phyloP scores from a whole-genome alignment of 2,888 invertebrate genomes.

The Parnassius orleans region DNA sequence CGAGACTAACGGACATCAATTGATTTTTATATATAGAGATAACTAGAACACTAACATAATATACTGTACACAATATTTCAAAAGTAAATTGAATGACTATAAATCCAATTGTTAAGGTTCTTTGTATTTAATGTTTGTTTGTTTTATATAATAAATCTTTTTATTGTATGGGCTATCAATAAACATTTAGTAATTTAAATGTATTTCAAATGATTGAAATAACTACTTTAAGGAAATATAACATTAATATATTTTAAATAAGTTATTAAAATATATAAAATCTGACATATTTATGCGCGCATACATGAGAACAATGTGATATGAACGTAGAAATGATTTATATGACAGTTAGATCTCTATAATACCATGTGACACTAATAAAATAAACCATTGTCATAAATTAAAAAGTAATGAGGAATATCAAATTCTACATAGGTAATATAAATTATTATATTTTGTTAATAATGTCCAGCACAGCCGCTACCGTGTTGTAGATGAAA shows the following conservation, averaged over 20 bases:
- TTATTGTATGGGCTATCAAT: too few relatives aligned
- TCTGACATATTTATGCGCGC: conserved; percentile 4
- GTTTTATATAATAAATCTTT: too few relatives aligned
- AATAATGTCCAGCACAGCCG: conserved; percentile 13
- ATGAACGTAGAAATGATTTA: conserved; percentile 15
- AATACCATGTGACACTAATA: conserved; percentile 17
- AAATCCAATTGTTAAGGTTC: too few relatives aligned
- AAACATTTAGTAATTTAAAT: not conserved
- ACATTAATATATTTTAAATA: conserved; percentile 4
- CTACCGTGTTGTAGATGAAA: conserved; percentile 21
- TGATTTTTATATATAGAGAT: too few relatives aligned
- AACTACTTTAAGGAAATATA: not conserved
- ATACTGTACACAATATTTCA: too few relatives aligned
- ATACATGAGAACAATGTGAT: conserved; percentile 11
- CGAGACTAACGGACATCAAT: too few relatives aligned
- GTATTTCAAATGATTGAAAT: not conserved
- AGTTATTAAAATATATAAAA: conserved; percentile 21
- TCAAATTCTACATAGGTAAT: conserved; percentile 5
- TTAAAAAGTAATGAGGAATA: conserved; percentile 12
- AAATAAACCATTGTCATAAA: conserved; percentile 8
- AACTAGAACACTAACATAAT: too few relatives aligned
- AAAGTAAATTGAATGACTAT: too few relatives aligned
- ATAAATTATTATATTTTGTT: conserved; percentile 2
- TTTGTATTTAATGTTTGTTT: too few relatives aligned
- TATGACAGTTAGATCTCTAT: conserved; percentile 2